These are phyloP conservation scores for Bucorvus abyssinicus DNA, from an alignment of 2,797 vertebrate genomes.

Conservation along the genomic window DNA sequence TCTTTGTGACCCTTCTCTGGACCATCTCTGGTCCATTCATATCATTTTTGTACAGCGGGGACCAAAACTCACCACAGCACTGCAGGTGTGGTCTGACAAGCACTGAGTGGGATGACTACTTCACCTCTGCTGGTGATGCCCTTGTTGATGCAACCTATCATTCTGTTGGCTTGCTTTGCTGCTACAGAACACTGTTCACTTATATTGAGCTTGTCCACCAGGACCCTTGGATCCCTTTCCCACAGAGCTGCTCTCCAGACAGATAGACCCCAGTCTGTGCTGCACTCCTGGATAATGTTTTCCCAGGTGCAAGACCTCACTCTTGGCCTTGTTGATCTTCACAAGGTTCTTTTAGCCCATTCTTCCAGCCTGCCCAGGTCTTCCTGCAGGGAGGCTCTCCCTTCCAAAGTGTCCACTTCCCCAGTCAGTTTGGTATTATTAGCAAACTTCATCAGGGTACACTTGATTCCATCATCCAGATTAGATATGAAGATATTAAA, in stretches of 20 bases:
- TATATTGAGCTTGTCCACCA: not conserved
- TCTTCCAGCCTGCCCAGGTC: not conserved
- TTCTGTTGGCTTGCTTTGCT: not conserved
- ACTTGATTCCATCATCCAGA: not conserved
- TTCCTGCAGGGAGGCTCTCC: not conserved
- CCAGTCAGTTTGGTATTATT: not conserved
- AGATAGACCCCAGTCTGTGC: not conserved
- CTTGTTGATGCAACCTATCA: not conserved
- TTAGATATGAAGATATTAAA: not conserved
- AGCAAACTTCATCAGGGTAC: not conserved
- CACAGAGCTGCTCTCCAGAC: not conserved
- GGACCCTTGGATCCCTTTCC: not conserved
- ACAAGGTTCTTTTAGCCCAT: not conserved
- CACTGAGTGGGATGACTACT: not conserved
- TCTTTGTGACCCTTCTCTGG: too few species aligned
- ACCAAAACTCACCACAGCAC: too few species aligned
- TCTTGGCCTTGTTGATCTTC: not conserved
- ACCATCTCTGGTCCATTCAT: too few species aligned
- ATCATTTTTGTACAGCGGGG: too few species aligned
- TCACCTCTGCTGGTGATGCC: not conserved
- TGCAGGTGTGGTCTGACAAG: too few species aligned
- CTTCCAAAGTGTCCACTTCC: not conserved
- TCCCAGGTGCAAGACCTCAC: not conserved
- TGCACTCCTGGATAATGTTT: not conserved
- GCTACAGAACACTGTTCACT: not conserved